Conservation (phyloP, 2,888 invertebrate genomes). For the Neoscelio sp. region DNA sequence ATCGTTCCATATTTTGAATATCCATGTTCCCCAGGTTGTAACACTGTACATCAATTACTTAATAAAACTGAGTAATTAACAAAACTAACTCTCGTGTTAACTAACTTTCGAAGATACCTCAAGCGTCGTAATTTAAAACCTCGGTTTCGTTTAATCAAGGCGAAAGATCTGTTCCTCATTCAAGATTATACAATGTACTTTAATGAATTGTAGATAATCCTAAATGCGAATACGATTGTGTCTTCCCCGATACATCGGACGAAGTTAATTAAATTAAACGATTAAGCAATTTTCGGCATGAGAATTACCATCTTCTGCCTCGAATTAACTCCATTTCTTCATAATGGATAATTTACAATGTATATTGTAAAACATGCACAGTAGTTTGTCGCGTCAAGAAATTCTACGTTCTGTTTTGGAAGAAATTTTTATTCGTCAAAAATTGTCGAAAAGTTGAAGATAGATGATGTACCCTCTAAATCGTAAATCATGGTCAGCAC, state of each 20-base stretch:
- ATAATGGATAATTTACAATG: too few relatives aligned
- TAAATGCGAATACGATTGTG: too few relatives aligned
- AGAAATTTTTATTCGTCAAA: too few relatives aligned
- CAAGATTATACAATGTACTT: slow-evolving; percentile 48
- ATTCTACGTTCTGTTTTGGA: too few relatives aligned
- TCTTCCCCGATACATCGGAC: too few relatives aligned
- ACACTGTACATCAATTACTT: slow-evolving; percentile 27
- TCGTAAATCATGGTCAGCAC: too few relatives aligned
- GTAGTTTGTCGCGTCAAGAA: too few relatives aligned
- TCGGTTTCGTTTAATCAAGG: slow-evolving; percentile 9
- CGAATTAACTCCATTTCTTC: too few relatives aligned
- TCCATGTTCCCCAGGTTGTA: not conserved
- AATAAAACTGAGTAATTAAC: slow-evolving; percentile 13
- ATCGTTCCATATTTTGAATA: too few relatives aligned
- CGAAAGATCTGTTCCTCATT: slow-evolving; percentile 31
- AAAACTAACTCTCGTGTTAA: slow-evolving; percentile 6
- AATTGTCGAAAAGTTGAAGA: too few relatives aligned
- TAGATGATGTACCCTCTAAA: too few relatives aligned
- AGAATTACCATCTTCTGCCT: not conserved
- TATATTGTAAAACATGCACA: too few relatives aligned
- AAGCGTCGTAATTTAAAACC: slow-evolving; percentile 20
- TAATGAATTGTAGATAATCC: slow-evolving; percentile 39
- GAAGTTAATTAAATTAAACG: slow-evolving; percentile 9
- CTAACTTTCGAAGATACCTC: not conserved
- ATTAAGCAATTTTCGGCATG: slow-evolving; percentile 25